Evolutionary conservation across 1,140 invertebrate species (phyloP).

Genomic region (Gryllus bimaculatus): DNA sequence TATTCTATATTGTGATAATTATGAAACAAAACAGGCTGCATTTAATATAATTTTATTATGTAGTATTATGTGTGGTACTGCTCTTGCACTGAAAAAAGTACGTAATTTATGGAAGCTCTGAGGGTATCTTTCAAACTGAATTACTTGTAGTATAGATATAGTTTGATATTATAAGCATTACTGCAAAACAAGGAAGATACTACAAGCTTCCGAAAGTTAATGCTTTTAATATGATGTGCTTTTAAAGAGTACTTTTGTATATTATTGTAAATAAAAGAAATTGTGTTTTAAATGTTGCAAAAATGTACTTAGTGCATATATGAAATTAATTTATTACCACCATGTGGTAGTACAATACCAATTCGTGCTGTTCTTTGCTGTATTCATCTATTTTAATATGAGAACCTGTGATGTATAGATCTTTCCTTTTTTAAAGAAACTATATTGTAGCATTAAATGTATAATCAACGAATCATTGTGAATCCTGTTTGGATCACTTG

Average conservation of each 20-base stretch:
- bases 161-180: background rate
- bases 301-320: conserved; percentile 15
- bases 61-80: background rate
- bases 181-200: background rate
- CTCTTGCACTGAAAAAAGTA: too few species aligned
- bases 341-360: conserved; percentile 19
- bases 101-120: background rate
- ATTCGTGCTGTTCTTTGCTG: conserved; percentile 10
- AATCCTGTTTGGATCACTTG: too few species aligned
- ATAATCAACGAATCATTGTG: too few species aligned
- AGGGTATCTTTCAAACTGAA: background rate
- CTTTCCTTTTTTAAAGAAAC: background rate
- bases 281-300: conserved; percentile 7
- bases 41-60: background rate
- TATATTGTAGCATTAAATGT: too few species aligned
- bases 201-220: background rate
- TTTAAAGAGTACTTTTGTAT: conserved; percentile 8
- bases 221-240: background rate
- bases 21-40: background rate
- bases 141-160: background rate
- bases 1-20: background rate
- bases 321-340: conserved; percentile 19
- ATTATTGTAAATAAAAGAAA: conserved; percentile 16
- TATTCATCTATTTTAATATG: conserved; percentile 14
- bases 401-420: conserved; percentile 15